Evolutionary conservation across 2,797 vertebrate genomes (phyloP).

Genomic region (Triplophysa yarkandensis): DNA sequence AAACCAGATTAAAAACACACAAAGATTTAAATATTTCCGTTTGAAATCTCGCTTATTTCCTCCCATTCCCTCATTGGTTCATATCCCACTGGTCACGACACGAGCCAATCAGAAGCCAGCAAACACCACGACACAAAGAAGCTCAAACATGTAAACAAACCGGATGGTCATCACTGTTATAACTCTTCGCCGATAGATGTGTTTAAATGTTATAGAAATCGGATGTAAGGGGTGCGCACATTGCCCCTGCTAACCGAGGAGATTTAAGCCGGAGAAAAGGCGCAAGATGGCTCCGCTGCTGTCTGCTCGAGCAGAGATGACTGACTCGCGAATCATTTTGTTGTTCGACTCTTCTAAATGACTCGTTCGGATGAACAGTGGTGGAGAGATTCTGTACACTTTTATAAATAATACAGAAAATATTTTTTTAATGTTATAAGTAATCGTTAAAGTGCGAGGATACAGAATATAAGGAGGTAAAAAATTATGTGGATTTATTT

Average conservation of each 20-base stretch:
- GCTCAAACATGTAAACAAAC: conserved; percentile 33
- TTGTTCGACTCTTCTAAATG: background rate
- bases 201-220: background rate
- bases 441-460: too few relatives aligned
- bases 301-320: background rate
- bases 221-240: background rate
- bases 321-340: conserved; percentile 11
- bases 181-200: background rate
- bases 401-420: too few relatives aligned
- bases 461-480: too few relatives aligned
- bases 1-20: background rate
- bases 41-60: background rate
- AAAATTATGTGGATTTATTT: too few relatives aligned
- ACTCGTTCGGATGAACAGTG: background rate
- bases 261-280: conserved; percentile 15
- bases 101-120: conserved; percentile 36
- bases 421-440: too few relatives aligned
- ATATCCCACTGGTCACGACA: background rate
- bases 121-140: conserved; percentile 45
- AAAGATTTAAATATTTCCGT: background rate
- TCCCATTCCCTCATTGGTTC: conserved; percentile 32
- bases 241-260: background rate
- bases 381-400: too few relatives aligned
- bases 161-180: background rate
- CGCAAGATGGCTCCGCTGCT: conserved; percentile 56